Percentiles rank a stretch among this genome's conserved stretches.
Evolutionary conservation across 1,140 invertebrate genomes (phyloP).

Genomic region (Drosophila prosaltans): DNA sequence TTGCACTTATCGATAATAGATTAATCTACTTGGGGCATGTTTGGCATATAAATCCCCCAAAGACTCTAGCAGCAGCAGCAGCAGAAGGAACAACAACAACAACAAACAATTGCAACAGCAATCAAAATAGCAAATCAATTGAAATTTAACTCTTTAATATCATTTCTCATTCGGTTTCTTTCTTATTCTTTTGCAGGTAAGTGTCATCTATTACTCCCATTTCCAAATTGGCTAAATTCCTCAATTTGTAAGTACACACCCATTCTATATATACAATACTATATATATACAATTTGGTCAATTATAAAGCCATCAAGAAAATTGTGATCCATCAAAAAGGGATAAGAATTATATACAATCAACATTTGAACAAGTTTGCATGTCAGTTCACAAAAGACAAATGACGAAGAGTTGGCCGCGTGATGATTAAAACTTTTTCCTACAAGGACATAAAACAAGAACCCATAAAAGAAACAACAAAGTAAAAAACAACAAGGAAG

Average conservation of each 20-base stretch:
- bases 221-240: neutral
- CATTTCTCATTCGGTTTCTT: neutral
- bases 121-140: constrained; percentile 10
- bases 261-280: constrained; percentile 15
- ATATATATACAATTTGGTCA: constrained; percentile 35
- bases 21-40: constrained; percentile 82
- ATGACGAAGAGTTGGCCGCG: constrained; percentile 48
- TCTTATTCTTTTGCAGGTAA: constrained; percentile 15
- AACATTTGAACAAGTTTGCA: constrained; percentile 57
- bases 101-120: constrained; percentile 18
- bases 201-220: constrained; percentile 21
- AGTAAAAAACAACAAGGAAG: too few relatives aligned
- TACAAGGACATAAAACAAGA: constrained; percentile 27
- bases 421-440: constrained; percentile 15
- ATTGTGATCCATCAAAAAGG: constrained; percentile 63
- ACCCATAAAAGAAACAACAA: constrained; percentile 14
- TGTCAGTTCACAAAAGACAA: constrained; percentile 64
- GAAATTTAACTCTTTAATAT: constrained; percentile 20
- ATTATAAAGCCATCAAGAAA: constrained; percentile 60
- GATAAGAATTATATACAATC: constrained; percentile 43
- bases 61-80: constrained; percentile 24
- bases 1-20: constrained; percentile 82
- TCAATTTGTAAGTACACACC: constrained; percentile 44
- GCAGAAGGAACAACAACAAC: neutral
- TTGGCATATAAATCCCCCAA: constrained; percentile 61